Evolutionary conservation across 1,140 invertebrate genomes (phyloP).

Genomic region (Drosophila sechellia): DNA sequence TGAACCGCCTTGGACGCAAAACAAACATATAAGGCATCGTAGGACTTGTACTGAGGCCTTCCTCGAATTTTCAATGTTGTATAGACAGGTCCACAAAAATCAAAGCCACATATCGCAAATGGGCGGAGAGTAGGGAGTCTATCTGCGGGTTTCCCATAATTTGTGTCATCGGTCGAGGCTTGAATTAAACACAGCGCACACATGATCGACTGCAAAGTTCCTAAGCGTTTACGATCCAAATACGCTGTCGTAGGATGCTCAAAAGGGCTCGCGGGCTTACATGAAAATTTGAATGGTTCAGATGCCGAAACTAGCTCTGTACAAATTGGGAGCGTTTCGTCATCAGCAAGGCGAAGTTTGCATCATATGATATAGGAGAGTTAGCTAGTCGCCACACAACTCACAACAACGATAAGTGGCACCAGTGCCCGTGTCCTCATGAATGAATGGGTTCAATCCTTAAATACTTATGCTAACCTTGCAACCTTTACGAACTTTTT

Average conservation of each 20-base stretch:
- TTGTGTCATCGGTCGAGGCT: too few relatives aligned
- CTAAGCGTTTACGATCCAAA: neutral
- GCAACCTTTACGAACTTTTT: too few relatives aligned
- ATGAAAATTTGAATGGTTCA: neutral
- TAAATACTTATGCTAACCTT: too few relatives aligned
- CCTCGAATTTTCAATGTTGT: too few relatives aligned
- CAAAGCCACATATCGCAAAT: too few relatives aligned
- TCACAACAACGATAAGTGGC: neutral
- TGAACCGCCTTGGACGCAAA: too few relatives aligned
- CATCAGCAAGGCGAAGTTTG: neutral
- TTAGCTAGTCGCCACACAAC: neutral
- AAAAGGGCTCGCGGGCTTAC: neutral
- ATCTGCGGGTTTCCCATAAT: too few relatives aligned
- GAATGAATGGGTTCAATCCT: neutral
- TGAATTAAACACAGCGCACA: too few relatives aligned
- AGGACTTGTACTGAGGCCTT: too few relatives aligned
- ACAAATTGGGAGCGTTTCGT: neutral
- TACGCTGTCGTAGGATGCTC: neutral
- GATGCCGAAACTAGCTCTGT: neutral
- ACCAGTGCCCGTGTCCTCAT: neutral
- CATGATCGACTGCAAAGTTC: neutral
- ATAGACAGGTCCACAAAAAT: too few relatives aligned
- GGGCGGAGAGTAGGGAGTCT: too few relatives aligned
- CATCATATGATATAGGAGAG: conserved; percentile 1
- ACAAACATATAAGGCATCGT: too few relatives aligned